These are phyloP conservation scores for Pandemis cinnamomeana DNA, from an alignment of 2,888 invertebrate genomes.

Conservation along the genomic window DNA sequence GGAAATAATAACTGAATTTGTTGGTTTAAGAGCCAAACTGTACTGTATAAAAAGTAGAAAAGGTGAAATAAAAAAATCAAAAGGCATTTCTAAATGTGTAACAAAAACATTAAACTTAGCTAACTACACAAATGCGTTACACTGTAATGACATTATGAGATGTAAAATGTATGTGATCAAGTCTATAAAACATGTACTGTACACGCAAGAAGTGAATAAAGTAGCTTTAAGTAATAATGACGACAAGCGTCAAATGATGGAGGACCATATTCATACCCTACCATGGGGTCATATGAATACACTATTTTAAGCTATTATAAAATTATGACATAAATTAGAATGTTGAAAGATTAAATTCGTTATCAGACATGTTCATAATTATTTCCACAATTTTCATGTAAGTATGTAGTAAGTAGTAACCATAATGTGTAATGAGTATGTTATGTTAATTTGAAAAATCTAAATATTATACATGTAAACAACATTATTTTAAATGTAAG, in stretches of 20 bases:
- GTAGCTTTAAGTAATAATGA: neutral
- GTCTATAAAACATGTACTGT: conserved; percentile 2
- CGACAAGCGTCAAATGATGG: neutral
- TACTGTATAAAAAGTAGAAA: conserved; percentile 5
- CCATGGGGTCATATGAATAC: conserved; percentile 2
- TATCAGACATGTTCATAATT: no score
- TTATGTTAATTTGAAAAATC: no score
- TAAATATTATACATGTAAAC: no score
- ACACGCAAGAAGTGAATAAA: neutral
- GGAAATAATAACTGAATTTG: neutral
- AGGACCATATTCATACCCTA: neutral
- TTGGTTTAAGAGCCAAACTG: conserved; percentile 1
- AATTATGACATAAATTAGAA: neutral
- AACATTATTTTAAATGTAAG: neutral
- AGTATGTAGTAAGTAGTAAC: no score
- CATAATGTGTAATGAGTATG: no score
- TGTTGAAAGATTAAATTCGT: no score
- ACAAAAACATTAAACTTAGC: neutral
- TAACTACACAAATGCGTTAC: neutral
- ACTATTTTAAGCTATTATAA: neutral
- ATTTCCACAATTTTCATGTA: no score
- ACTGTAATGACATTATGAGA: neutral
- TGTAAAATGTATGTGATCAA: neutral
- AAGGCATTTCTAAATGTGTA: neutral
- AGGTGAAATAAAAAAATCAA: neutral